These are phyloP conservation scores for Chromoteleia sp. DNA, from an alignment of 2,888 invertebrate species.

Conservation along the genomic window DNA sequence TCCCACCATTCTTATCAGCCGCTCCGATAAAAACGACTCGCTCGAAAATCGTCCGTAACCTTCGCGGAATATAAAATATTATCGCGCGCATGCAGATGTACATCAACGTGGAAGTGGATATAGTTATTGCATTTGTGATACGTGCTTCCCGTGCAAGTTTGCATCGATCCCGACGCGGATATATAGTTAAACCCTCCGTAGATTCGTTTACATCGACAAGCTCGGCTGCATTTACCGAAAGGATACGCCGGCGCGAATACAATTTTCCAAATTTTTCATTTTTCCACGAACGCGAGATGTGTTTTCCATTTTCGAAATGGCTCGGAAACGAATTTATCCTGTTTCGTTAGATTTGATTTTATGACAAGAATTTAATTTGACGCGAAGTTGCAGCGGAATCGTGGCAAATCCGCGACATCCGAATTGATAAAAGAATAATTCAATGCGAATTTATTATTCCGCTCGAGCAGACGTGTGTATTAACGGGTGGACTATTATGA, in stretches of 20 bases:
- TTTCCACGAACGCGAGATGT: not conserved
- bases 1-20: too few species aligned
- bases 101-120: constrained; percentile 28
- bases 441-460: not conserved
- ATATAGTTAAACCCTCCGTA: constrained; percentile 27
- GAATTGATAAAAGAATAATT: constrained; percentile 12
- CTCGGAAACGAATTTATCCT: constrained; percentile 8
- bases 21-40: too few species aligned
- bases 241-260: not conserved
- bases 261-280: constrained; percentile 9
- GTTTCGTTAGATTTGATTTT: constrained; percentile 20
- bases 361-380: constrained; percentile 30
- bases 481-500: not conserved
- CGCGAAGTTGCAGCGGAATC: not conserved
- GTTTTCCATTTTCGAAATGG: constrained; percentile 17
- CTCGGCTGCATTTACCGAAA: constrained; percentile 13
- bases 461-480: not conserved
- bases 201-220: constrained; percentile 34
- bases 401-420: not conserved
- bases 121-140: constrained; percentile 54
- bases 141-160: constrained; percentile 38
- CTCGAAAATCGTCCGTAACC: too few species aligned
- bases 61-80: constrained; percentile 41
- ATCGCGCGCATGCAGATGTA: constrained; percentile 31
- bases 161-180: constrained; percentile 38